A percentile compares a stretch with the other conserved stretches of the same genome.
These are phyloP conservation scores for Sthenelais limicola DNA, from an alignment of 2,888 invertebrate genomes.

Conservation along the genomic window DNA sequence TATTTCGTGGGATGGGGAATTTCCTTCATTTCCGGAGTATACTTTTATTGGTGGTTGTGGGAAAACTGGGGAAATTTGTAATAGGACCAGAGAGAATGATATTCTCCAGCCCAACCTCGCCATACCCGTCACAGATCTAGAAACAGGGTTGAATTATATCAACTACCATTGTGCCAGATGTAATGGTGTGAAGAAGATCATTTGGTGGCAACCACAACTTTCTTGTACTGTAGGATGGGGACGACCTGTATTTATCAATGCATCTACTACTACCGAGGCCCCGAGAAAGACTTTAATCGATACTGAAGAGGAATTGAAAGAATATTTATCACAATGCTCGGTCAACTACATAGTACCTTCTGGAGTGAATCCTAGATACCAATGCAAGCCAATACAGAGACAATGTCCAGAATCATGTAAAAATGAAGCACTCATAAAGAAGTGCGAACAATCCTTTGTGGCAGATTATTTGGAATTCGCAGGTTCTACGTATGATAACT, in stretches of 20 bases:
- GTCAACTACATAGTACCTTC: neutral
- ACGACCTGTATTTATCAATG: neutral
- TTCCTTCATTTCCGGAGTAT: neutral
- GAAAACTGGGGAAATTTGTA: constrained; percentile 6
- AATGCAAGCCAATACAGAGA: neutral
- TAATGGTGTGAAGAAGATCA: neutral
- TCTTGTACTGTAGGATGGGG: neutral
- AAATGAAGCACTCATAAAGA: neutral
- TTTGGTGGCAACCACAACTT: neutral
- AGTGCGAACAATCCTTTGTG: neutral
- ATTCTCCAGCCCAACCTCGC: constrained; percentile 13
- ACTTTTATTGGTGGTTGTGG: constrained; percentile 20
- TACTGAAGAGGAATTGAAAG: neutral
- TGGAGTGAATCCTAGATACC: neutral
- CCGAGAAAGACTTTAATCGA: too few species aligned
- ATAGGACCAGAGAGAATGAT: neutral
- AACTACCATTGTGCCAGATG: constrained; percentile 21
- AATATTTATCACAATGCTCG: neutral
- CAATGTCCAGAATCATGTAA: neutral
- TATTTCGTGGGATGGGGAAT: neutral
- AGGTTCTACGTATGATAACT: neutral
- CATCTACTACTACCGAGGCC: too few species aligned
- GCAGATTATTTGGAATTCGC: neutral
- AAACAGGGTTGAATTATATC: constrained; percentile 1
- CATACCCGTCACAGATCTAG: constrained; percentile 7